Conservation (phyloP, 1,140 invertebrate species). For the Drosophila kurseongensis region DNA sequence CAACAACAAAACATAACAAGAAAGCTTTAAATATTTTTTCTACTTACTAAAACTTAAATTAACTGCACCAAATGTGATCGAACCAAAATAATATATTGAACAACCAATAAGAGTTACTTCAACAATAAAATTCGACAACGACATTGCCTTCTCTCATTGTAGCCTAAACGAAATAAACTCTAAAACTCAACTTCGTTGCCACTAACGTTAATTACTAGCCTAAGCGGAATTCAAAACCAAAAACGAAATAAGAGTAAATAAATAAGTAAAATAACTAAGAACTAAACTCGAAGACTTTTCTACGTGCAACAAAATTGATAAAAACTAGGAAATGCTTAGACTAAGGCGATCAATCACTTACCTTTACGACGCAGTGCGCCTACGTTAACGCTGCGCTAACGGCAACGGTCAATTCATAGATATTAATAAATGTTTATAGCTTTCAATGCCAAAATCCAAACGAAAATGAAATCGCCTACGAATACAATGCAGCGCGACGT, state of each 20-base stretch:
- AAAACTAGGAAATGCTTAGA: slow-evolving; percentile 62
- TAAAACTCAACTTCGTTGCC: slow-evolving; percentile 34
- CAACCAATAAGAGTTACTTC: slow-evolving; percentile 47
- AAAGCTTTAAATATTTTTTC: slow-evolving; percentile 81
- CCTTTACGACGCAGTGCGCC: slow-evolving; percentile 54
- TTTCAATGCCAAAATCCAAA: slow-evolving; percentile 78
- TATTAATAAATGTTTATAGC: slow-evolving; percentile 80
- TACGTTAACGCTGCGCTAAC: slow-evolving; percentile 61
- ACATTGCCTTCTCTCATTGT: slow-evolving; percentile 78
- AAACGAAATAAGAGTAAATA: not conserved
- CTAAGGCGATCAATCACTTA: slow-evolving; percentile 37
- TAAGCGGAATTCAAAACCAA: not conserved
- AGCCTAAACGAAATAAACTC: slow-evolving; percentile 47
- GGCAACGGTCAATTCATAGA: slow-evolving; percentile 63
- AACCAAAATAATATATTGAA: slow-evolving; percentile 42
- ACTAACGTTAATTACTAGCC: slow-evolving; percentile 46
- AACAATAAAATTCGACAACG: slow-evolving; percentile 69
- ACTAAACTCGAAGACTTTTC: slow-evolving; percentile 49
- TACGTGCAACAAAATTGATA: slow-evolving; percentile 51
- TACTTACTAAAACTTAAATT: slow-evolving; percentile 56
- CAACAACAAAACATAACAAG: slow-evolving; percentile 31
- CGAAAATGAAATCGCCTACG: slow-evolving; percentile 82
- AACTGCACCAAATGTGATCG: slow-evolving; percentile 79
- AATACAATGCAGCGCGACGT: slow-evolving; percentile 73
- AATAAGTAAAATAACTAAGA: slow-evolving; percentile 9